These are phyloP conservation scores for Actinostola sp. DNA, from an alignment of 92 coral and sea anemone genomes.

Conservation along the genomic window DNA sequence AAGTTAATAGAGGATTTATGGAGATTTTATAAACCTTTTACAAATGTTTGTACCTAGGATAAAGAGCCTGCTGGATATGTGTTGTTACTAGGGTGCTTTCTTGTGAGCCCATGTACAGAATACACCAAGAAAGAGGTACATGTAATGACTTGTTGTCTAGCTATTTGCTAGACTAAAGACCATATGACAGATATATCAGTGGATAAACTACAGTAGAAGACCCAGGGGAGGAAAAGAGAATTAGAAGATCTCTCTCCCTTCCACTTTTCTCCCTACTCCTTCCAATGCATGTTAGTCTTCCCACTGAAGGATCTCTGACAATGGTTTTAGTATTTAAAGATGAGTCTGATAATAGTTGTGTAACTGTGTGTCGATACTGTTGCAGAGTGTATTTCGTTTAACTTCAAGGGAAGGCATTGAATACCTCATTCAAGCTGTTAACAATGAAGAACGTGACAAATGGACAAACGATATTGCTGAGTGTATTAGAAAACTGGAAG, in stretches of 20 bases:
- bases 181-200: too few species aligned
- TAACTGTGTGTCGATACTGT: background rate
- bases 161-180: background rate
- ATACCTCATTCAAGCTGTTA: constrained; percentile 89
- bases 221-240: too few species aligned
- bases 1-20: background rate
- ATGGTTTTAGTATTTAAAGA: too few species aligned
- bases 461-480: constrained; percentile 95
- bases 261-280: too few species aligned
- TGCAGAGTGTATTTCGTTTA: constrained; percentile 87
- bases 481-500: constrained; percentile 82
- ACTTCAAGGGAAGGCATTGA: constrained; percentile 86
- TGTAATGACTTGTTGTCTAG: background rate
- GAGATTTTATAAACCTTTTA: background rate
- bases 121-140: constrained; percentile 93
- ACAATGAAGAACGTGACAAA: constrained; percentile 76
- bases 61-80: constrained; percentile 77
- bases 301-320: too few species aligned
- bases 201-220: too few species aligned
- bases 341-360: background rate
- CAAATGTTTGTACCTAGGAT: constrained; percentile 43
- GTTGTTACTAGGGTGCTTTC: constrained; percentile 83
- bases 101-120: constrained; percentile 94
- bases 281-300: too few species aligned
- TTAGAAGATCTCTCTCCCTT: too few species aligned